phyloP scores from a whole-genome alignment of 1,140 invertebrate genomes.

The Kradibia gibbosae region DNA sequence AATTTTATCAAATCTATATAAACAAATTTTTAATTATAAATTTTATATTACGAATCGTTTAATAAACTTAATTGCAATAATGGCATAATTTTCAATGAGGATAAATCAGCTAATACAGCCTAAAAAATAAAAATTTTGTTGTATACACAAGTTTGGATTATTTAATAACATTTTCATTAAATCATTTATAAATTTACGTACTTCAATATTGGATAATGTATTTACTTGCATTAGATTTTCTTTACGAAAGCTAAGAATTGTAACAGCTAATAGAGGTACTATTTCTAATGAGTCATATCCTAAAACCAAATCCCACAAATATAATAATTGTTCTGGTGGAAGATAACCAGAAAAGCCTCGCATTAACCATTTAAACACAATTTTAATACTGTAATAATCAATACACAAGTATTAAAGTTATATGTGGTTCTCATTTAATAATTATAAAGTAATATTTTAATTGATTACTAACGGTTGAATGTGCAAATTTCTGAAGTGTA shows the following conservation, averaged over 20 bases:
- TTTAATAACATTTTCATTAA: not conserved
- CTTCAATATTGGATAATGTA: constrained; percentile 87
- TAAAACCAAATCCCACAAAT: constrained; percentile 93
- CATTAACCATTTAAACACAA: constrained; percentile 97
- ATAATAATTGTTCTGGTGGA: constrained; percentile 90
- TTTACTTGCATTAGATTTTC: constrained; percentile 93
- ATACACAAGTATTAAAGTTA: constrained; percentile 20
- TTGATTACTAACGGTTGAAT: constrained; percentile 90
- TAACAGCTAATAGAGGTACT: constrained; percentile 87
- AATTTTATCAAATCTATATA: too few relatives aligned
- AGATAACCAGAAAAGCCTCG: constrained; percentile 94
- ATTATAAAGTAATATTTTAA: not conserved
- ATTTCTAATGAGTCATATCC: constrained; percentile 94
- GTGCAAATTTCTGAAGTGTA: constrained; percentile 88
- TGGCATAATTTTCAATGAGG: constrained; percentile 90
- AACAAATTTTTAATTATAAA: too few relatives aligned
- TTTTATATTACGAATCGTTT: constrained; percentile 66
- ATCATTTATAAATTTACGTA: constrained; percentile 58
- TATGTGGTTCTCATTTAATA: not conserved
- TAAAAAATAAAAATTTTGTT: constrained; percentile 65
- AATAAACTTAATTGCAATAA: constrained; percentile 81
- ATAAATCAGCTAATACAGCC: constrained; percentile 91
- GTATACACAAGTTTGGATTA: constrained; percentile 21
- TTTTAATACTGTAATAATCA: constrained; percentile 79
- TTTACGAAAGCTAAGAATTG: constrained; percentile 92